Base-by-base conservation (phyloP, 2,113 vertebrate genomes). In the Microcebus ravelobensis region DNA sequence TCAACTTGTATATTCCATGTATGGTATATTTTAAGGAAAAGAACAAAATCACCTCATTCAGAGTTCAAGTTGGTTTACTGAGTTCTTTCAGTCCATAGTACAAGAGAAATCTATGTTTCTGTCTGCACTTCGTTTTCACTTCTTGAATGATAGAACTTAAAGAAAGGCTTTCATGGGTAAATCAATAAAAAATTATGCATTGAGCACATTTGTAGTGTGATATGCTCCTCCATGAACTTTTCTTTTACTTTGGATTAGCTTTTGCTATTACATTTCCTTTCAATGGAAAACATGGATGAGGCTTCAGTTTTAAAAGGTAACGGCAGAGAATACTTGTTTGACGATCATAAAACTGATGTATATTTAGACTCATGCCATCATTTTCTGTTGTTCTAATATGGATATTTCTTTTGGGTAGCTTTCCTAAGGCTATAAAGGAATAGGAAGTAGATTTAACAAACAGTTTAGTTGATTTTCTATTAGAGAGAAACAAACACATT, bases 381-480 rank as follows among this genome's bases (percentile, higher is more conserved):
- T 10, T 59, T 97, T 79, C 95, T 95, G 70, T 87, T 92, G 0
- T 0, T 94, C 25, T 95, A 73, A 61, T 93, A 31, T 15, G 8
- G 27, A 15, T 76, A 90, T 95, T 98, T 97, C 45, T 87, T 91
- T 96, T 34, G 83, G 87, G 63, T 97, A 50, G 68, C 29, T 97
- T 98, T 93, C 81, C 73, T 55, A 36, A n/a, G 52, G 68, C 50
- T 94, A 76, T 93, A 68, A 90, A 82, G 45, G 79, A 63, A 34
- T 52, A 97, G 84, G 29, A 68, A 50, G 8, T 87, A 61, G 59
- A 74, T 96, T 94, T 96, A 10, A 93, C 39, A 27, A 96, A 31
- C 36, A 89, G n/a, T 88, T 97, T 95, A 96, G 81, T 74, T 86
- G 23, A 48, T 91, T 42, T 2, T 91, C 0, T 90, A 8, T 92